Base-by-base conservation (phyloP, 2,888 invertebrate species). In the Erebia aethiops region DNA sequence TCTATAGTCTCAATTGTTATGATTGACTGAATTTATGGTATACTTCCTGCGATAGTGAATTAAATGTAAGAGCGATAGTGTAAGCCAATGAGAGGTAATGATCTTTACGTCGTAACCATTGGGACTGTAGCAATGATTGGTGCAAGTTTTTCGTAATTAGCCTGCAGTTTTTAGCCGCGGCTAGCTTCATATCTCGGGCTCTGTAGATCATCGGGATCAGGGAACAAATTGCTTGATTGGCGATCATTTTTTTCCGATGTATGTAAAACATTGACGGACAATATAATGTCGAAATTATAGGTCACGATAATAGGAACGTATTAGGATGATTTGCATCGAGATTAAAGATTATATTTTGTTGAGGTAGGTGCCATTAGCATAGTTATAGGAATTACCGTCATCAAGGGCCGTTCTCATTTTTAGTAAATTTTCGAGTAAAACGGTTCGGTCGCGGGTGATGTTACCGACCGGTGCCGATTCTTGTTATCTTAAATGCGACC, bases 191-290 rank as follows among this genome's bases (percentile, higher is more conserved):
- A 26, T 57, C 57, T 26, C 13, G 13, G 57, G 26, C 26, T 7
- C 8, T 14, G 8, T 57, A 26, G 26, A n/a, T 57, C 57, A 8
- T 8, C 14, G 57, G 7, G 16, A 18, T 16, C 52, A 7, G 90
- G 87, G 86, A 85, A 87, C 92, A 92, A 92, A 92, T 92, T 91
- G 84, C 92, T 87, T 90, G 91, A 91, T 91, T 91, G 91, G 85
- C 80, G 79, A 81, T 81, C 84, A 91, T 92, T 91, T 91, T 90
- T 91, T 91, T 90, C 90, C 88, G 60, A 87, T 89, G 85, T 90
- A 92, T 92, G 91, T 92, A 87, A 92, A 92, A 92, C 90, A 89
- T 89, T 92, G 92, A 92, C 90, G 91, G 92, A 92, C 92, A 91
- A 90, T 91, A 92, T 92, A 92, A 92, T 92, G 87, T 83, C 89